phyloP scores from a whole-genome alignment of 2,113 vertebrate genomes.

The Pavo muticus region DNA sequence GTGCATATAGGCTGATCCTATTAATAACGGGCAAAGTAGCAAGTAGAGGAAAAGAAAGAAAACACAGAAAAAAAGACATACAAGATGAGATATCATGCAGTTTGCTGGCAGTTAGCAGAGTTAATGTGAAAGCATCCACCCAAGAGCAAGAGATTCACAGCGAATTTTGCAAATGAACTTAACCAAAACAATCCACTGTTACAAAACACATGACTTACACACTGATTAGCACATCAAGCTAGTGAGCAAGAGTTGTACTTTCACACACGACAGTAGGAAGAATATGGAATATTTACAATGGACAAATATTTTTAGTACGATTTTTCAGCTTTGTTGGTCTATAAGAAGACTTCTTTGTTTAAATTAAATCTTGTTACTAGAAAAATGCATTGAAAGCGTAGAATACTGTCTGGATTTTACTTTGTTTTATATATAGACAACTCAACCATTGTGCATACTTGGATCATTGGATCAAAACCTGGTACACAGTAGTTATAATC shows the following conservation, averaged over 20 bases:
- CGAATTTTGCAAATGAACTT: constrained; percentile 72
- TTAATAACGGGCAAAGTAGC: constrained; percentile 86
- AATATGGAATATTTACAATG: neutral
- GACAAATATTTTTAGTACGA: neutral
- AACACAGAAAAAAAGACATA: constrained; percentile 84
- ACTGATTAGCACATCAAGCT: constrained; percentile 72
- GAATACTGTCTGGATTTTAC: neutral
- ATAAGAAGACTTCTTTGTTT: neutral
- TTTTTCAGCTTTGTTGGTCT: neutral
- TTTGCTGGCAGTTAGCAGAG: constrained; percentile 81
- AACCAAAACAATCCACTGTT: constrained; percentile 68
- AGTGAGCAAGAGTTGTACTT: constrained; percentile 75
- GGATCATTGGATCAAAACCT: neutral
- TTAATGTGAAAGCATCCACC: constrained; percentile 77
- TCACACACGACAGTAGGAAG: constrained; percentile 72
- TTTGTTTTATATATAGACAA: neutral
- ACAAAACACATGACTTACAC: constrained; percentile 70
- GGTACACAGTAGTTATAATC: neutral
- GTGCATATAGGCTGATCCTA: constrained; percentile 94
- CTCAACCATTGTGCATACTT: neutral
- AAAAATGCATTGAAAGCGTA: neutral
- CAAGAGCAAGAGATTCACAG: constrained; percentile 79
- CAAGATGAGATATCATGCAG: constrained; percentile 85
- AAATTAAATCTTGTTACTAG: neutral
- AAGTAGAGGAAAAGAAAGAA: constrained; percentile 82